Conservation (phyloP, 1,140 invertebrate genomes). For the Matsumurasca onukii region DNA sequence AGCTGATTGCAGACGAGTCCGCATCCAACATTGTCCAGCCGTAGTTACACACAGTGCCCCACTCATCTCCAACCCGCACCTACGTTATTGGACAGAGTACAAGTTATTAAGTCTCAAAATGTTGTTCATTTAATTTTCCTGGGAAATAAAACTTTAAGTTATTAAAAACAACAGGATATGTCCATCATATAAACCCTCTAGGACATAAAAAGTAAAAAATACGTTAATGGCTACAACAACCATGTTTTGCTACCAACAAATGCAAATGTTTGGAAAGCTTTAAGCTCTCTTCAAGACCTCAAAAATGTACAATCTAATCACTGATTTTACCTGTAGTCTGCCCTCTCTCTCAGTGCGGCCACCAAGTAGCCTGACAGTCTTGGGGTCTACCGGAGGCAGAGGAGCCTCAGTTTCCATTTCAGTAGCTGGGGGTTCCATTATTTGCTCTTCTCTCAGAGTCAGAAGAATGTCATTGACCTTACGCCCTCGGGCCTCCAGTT, state of each 20-base stretch:
- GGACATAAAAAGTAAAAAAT: too few species aligned
- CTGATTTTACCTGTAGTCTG: slow-evolving; percentile 72
- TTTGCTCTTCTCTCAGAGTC: slow-evolving; percentile 69
- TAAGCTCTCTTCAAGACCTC: too few species aligned
- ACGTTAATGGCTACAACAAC: too few species aligned
- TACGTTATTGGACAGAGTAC: slow-evolving; percentile 51
- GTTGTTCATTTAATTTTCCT: too few species aligned
- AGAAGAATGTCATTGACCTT: slow-evolving; percentile 74
- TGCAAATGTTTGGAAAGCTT: too few species aligned
- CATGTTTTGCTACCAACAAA: too few species aligned
- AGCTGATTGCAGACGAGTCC: slow-evolving; percentile 94
- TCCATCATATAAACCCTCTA: too few species aligned
- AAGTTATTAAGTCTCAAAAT: slow-evolving; percentile 12
- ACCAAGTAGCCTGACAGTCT: slow-evolving; percentile 74
- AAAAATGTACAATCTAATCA: neutral
- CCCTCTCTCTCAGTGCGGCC: slow-evolving; percentile 74
- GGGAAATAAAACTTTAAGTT: too few species aligned
- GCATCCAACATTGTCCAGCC: slow-evolving; percentile 93
- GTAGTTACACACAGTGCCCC: slow-evolving; percentile 98
- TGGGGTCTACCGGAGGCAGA: slow-evolving; percentile 50
- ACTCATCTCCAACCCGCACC: slow-evolving; percentile 75
- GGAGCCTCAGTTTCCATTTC: slow-evolving; percentile 56
- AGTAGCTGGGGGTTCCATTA: slow-evolving; percentile 55
- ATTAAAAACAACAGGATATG: too few species aligned
- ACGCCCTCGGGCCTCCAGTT: slow-evolving; percentile 78